These are phyloP conservation scores for Atta texana DNA, from an alignment of 1,140 invertebrate genomes.

Conservation along the genomic window DNA sequence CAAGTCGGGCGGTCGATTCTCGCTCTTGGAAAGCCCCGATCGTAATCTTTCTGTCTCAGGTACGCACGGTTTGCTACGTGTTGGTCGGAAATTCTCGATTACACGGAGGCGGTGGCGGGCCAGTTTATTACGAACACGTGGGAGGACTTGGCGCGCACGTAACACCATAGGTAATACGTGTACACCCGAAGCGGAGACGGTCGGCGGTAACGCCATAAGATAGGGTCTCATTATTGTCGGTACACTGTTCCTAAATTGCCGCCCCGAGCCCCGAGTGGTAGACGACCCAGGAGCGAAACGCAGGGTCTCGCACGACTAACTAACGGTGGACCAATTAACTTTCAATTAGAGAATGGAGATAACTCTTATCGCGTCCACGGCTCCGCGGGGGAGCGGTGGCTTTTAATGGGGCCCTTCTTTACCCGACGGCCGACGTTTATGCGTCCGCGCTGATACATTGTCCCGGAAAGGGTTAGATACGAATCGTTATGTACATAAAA, in stretches of 20 bases:
- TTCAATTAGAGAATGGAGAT: conserved; percentile 84
- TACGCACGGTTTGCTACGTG: conserved; percentile 67
- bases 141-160: conserved; percentile 70
- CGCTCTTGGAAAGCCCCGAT: conserved; percentile 72
- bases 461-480: conserved; percentile 82
- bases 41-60: conserved; percentile 72
- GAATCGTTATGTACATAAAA: conserved; percentile 72
- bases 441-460: conserved; percentile 81
- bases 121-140: conserved; percentile 81
- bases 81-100: conserved; percentile 78
- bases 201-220: conserved; percentile 75
- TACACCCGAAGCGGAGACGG: conserved; percentile 49
- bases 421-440: conserved; percentile 82
- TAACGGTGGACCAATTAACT: conserved; percentile 84
- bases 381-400: conserved; percentile 73
- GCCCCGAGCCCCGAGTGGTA: conserved; percentile 77
- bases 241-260: conserved; percentile 81
- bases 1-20: conserved; percentile 62
- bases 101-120: conserved; percentile 66
- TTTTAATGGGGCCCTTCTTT: conserved; percentile 81
- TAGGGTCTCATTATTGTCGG: conserved; percentile 83
- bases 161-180: conserved; percentile 75
- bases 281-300: conserved; percentile 64
- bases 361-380: conserved; percentile 85
- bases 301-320: conserved; percentile 75